These are phyloP conservation scores for Periplaneta americana DNA, from an alignment of 1,140 invertebrate species.

Conservation along the genomic window DNA sequence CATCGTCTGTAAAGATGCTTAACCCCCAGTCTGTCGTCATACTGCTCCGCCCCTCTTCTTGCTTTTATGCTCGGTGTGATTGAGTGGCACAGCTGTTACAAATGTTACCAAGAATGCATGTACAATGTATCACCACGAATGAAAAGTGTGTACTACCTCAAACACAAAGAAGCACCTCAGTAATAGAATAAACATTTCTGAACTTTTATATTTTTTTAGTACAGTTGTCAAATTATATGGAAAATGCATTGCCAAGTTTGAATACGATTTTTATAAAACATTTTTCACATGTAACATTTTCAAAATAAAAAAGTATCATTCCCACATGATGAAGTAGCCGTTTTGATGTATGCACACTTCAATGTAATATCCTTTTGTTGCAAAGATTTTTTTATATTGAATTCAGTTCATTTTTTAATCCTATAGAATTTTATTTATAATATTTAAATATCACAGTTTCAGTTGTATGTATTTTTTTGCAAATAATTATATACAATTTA, in stretches of 20 bases:
- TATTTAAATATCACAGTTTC: neutral
- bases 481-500: neutral
- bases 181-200: too few relatives aligned
- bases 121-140: too few relatives aligned
- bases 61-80: too few relatives aligned
- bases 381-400: neutral
- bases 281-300: neutral
- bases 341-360: neutral
- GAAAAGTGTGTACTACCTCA: too few relatives aligned
- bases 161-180: too few relatives aligned
- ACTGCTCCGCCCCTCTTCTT: too few relatives aligned
- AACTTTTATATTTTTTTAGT: too few relatives aligned
- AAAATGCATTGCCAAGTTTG: neutral
- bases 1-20: too few relatives aligned
- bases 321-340: neutral
- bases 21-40: too few relatives aligned
- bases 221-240: neutral
- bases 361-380: neutral
- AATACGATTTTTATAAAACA: too few relatives aligned
- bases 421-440: neutral
- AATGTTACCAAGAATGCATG: too few relatives aligned
- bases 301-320: neutral
- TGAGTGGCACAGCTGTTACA: too few relatives aligned
- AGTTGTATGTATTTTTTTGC: neutral
- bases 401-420: neutral